These are phyloP conservation scores for Trematomus bernacchii DNA, from an alignment of 2,797 vertebrate genomes.

Conservation along the genomic window DNA sequence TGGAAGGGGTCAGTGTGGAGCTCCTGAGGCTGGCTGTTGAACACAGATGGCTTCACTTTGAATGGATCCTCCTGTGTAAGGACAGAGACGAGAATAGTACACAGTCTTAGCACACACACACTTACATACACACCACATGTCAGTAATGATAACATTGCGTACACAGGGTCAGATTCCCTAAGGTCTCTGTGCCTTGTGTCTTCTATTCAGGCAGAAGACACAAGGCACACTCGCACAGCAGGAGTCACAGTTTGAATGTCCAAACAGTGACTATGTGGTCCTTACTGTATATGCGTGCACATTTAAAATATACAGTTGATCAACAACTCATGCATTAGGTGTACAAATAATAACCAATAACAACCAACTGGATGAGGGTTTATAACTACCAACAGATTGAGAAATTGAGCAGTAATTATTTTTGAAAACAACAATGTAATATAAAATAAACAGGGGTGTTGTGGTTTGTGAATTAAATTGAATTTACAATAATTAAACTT, in stretches of 20 bases:
- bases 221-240: neutral
- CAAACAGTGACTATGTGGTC: neutral
- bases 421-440: neutral
- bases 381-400: neutral
- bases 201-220: neutral
- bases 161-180: neutral
- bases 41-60: constrained; percentile 91
- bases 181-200: neutral
- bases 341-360: neutral
- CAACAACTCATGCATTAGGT: neutral
- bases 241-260: neutral
- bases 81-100: neutral
- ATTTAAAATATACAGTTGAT: neutral
- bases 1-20: constrained; percentile 94
- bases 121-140: too few species aligned
- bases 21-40: constrained; percentile 89
- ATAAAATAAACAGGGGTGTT: neutral
- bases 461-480: neutral
- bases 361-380: neutral
- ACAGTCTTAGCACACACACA: neutral
- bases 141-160: neutral
- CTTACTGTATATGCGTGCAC: neutral
- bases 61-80: constrained; percentile 93
- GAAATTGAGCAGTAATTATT: neutral
- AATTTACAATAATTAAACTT: neutral